phyloP scores from a whole-genome alignment of 2,797 vertebrate species.

The Aulostomus chinensis region DNA sequence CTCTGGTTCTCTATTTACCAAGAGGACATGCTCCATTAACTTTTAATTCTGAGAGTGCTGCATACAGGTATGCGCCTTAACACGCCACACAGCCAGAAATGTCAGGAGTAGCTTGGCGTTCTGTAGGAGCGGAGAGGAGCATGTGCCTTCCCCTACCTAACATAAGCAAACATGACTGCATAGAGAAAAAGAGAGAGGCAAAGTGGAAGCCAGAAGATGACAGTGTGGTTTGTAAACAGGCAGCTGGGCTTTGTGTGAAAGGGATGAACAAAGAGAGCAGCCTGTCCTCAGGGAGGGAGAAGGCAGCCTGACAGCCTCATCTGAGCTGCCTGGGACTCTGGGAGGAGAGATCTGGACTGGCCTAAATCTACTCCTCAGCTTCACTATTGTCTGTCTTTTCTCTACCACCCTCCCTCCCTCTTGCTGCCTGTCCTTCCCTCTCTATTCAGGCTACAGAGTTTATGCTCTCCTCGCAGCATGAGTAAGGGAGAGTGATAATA shows the following conservation, averaged over 20 bases:
- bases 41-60: conserved; percentile 59
- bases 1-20: conserved; percentile 57
- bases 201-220: conserved; percentile 73
- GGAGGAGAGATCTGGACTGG: conserved; percentile 78
- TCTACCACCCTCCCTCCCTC: conserved; percentile 53
- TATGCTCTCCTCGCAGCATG: conserved; percentile 69
- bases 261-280: conserved; percentile 79
- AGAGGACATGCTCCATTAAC: conserved; percentile 59
- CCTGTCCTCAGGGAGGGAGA: conserved; percentile 72
- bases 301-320: conserved; percentile 77
- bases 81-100: conserved; percentile 38
- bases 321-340: conserved; percentile 79
- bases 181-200: conserved; percentile 54
- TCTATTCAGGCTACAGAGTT: conserved; percentile 70
- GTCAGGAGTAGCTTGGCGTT: conserved; percentile 39
- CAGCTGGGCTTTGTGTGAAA: conserved; percentile 78
- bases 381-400: conserved; percentile 71
- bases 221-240: conserved; percentile 81
- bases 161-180: conserved; percentile 62
- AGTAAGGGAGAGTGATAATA: conserved; percentile 73
- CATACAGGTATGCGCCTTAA: conserved; percentile 56
- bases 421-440: conserved; percentile 62
- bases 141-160: conserved; percentile 41
- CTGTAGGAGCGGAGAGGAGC: conserved; percentile 31
- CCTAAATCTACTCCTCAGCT: conserved; percentile 78